Conservation (phyloP, 2,113 vertebrate species). For the Anolis sagrei region DNA sequence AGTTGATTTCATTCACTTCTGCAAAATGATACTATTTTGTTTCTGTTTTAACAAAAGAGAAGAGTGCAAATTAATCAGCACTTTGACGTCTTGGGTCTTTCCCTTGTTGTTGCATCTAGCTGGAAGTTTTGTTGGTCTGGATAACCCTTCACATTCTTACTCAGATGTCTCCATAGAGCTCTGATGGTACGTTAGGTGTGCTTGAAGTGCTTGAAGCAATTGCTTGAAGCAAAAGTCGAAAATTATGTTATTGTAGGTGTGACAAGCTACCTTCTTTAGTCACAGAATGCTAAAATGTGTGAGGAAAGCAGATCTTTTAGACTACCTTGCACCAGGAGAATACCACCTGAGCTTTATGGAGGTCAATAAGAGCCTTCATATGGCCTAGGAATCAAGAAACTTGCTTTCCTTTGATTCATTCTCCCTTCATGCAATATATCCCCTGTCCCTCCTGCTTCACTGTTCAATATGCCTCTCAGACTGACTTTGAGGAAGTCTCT, state of each 20-base stretch:
- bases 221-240: not conserved
- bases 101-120: too few species aligned
- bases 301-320: not conserved
- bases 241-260: too few species aligned
- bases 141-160: not conserved
- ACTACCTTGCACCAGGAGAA: not conserved
- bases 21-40: too few species aligned
- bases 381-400: not conserved
- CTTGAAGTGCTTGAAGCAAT: not conserved
- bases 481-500: not conserved
- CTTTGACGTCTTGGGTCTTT: too few species aligned
- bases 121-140: too few species aligned
- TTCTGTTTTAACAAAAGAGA: too few species aligned
- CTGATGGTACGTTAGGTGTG: not conserved
- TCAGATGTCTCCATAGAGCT: not conserved
- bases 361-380: not conserved
- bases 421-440: not conserved
- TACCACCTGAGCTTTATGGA: too few species aligned
- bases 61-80: too few species aligned
- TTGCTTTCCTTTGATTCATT: not conserved
- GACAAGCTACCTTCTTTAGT: not conserved
- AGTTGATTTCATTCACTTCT: too few species aligned
- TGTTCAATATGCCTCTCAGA: too few species aligned
- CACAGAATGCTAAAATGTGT: not conserved
- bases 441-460: not conserved